These are phyloP conservation scores for Anguilla rostrata DNA, from an alignment of 2,113 vertebrate genomes.

Conservation along the genomic window DNA sequence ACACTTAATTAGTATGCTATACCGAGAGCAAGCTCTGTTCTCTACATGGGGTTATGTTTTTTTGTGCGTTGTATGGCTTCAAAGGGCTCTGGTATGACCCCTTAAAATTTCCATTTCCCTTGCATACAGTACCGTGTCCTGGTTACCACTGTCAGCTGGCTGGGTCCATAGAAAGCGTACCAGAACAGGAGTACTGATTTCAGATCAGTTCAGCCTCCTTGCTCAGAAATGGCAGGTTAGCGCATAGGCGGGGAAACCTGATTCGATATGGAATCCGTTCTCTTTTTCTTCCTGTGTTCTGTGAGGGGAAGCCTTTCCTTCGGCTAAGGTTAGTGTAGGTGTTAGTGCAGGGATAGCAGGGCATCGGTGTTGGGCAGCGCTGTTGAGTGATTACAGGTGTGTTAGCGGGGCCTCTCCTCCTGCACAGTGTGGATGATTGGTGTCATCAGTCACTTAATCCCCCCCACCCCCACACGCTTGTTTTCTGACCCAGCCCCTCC, in stretches of 20 bases:
- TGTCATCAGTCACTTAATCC: constrained; percentile 2
- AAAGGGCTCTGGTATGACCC: neutral
- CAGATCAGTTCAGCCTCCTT: neutral
- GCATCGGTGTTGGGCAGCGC: neutral
- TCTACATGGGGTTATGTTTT: constrained; percentile 13
- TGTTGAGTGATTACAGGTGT: neutral
- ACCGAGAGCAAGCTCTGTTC: constrained; percentile 3
- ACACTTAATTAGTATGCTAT: neutral
- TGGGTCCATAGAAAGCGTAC: neutral
- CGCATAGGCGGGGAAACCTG: neutral
- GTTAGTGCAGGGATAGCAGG: neutral
- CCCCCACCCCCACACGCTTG: neutral
- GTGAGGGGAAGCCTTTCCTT: neutral
- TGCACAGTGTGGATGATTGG: neutral
- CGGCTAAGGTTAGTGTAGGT: neutral
- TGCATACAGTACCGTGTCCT: neutral
- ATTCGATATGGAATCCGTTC: neutral
- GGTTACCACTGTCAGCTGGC: neutral
- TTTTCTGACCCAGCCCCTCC: constrained; percentile 10
- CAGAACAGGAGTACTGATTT: neutral
- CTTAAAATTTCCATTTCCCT: neutral
- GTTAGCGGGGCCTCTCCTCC: neutral
- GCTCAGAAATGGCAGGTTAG: neutral
- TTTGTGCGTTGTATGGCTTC: neutral
- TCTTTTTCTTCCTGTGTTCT: neutral